Evolutionary conservation across 2,113 vertebrate genomes (phyloP).

Genomic region (Sphyrna mokarran): DNA sequence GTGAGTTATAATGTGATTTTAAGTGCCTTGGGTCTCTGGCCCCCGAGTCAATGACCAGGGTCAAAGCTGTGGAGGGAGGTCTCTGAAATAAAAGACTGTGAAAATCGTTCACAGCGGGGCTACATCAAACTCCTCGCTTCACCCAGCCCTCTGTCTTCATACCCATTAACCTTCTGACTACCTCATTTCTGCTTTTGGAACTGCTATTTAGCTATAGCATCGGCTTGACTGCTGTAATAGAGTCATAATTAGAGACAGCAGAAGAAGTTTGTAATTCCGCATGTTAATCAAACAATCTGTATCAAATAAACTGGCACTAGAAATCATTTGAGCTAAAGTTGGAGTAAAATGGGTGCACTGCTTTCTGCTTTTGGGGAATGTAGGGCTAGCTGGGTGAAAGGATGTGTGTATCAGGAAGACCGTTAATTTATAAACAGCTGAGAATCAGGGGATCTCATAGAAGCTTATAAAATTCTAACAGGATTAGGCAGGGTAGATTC

Average conservation of each 20-base stretch:
- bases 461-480: too few species aligned
- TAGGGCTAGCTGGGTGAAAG: background rate
- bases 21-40: background rate
- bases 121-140: conserved; percentile 20
- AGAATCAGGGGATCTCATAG: background rate
- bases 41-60: conserved; percentile 31
- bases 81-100: conserved; percentile 24
- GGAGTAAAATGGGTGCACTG: background rate
- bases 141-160: conserved; percentile 10
- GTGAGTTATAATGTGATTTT: conserved; percentile 35
- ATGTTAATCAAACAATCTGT: background rate
- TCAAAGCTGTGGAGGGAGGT: background rate
- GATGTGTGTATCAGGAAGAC: background rate
- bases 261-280: background rate
- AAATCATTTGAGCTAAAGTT: background rate
- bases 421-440: background rate
- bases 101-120: background rate
- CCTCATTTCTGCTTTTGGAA: background rate
- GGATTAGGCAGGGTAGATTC: too few species aligned
- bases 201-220: background rate
- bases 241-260: background rate
- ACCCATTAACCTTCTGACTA: conserved; percentile 11
- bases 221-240: conserved; percentile 17
- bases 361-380: background rate
- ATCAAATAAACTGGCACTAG: background rate